Evolutionary conservation across 2,888 invertebrate genomes (phyloP).

Genomic region (Cephus pygmeus): DNA sequence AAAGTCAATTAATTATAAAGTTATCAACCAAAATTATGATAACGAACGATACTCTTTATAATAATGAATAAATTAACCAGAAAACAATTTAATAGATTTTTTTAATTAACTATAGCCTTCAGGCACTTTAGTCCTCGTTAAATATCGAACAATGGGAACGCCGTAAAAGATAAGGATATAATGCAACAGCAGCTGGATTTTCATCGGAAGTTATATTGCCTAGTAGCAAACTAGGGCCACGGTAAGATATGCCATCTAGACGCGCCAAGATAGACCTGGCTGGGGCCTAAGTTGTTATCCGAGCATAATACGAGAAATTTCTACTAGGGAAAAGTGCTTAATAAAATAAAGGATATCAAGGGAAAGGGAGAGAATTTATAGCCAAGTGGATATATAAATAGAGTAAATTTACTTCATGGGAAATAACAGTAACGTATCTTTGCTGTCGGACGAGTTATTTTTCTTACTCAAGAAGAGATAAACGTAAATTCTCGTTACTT

Average conservation of each 20-base stretch:
- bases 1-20: too few species aligned
- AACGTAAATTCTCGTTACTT: not conserved
- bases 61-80: not conserved
- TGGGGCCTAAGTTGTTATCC: not conserved
- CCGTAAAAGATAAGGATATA: not conserved
- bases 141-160: not conserved
- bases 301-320: not conserved
- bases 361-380: not conserved
- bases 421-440: not conserved
- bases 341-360: not conserved
- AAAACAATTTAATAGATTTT: not conserved
- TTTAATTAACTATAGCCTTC: not conserved
- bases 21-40: too few species aligned
- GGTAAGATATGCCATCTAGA: not conserved
- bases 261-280: not conserved
- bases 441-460: not conserved
- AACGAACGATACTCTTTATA: not conserved
- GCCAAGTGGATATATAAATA: not conserved
- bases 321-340: not conserved
- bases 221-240: not conserved
- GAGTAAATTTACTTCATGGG: not conserved
- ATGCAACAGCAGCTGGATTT: not conserved
- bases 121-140: not conserved
- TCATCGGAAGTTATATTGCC: not conserved
- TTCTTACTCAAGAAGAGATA: not conserved